Evolutionary conservation across 2,113 vertebrate genomes (phyloP).

Genomic region (Raphicerus campestris): DNA sequence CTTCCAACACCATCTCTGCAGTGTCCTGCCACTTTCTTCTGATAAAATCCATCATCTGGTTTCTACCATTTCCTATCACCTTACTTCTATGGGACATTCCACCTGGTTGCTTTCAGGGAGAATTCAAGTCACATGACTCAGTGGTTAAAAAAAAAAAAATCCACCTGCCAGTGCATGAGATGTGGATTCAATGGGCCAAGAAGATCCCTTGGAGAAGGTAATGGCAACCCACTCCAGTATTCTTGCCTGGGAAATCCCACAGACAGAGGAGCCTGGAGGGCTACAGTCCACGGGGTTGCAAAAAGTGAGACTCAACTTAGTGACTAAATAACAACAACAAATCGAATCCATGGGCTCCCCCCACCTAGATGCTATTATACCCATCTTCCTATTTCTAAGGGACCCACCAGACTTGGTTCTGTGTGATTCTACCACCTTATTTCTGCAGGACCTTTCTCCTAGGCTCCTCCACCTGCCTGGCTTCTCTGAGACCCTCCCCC

Average conservation of each 20-base stretch:
- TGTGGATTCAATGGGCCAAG: background rate
- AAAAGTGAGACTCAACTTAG: background rate
- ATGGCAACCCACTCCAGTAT: background rate
- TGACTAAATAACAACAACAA: background rate
- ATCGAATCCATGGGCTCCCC: background rate
- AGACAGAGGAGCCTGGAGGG: background rate
- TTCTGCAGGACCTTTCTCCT: background rate
- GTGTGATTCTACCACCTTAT: background rate
- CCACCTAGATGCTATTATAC: rapidly evolving
- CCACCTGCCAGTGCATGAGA: background rate
- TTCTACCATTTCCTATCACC: background rate
- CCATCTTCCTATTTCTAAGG: background rate
- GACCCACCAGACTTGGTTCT: background rate
- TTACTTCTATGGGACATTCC: background rate
- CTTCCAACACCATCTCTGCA: background rate
- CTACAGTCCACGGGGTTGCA: background rate
- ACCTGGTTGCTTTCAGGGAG: background rate
- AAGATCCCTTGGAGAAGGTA: background rate
- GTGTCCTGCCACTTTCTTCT: background rate
- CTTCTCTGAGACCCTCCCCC: background rate
- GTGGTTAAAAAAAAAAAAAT: background rate
- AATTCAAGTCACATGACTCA: background rate
- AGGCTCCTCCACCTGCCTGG: background rate
- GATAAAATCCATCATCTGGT: background rate
- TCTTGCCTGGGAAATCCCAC: background rate